Evolutionary conservation across 2,888 invertebrate genomes (phyloP).

Genomic region (Eilema caniola): DNA sequence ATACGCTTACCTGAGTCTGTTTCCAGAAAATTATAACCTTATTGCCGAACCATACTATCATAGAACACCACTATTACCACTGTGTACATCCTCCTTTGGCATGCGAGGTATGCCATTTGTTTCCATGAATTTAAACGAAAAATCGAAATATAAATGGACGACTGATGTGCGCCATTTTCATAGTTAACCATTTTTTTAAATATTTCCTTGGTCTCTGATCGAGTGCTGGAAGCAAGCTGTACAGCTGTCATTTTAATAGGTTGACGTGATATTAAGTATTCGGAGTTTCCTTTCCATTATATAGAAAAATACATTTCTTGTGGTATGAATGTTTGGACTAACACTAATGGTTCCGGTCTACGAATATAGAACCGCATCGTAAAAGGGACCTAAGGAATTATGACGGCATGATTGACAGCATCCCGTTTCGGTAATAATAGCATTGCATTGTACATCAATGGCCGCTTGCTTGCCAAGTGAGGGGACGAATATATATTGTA

Average conservation of each 20-base stretch:
- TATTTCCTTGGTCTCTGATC: constrained; percentile 26
- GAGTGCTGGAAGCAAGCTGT: constrained; percentile 31
- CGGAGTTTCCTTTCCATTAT: constrained; percentile 16
- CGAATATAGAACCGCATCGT: constrained; percentile 14
- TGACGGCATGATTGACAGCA: constrained; percentile 25
- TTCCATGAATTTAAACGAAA: too few relatives aligned
- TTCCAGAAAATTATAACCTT: too few relatives aligned
- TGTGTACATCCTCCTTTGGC: too few relatives aligned
- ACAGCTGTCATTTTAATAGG: constrained; percentile 61
- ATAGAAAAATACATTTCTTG: constrained; percentile 21
- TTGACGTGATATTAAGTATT: constrained; percentile 50
- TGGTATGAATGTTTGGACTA: constrained; percentile 19
- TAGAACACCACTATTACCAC: too few relatives aligned
- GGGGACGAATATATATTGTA: not conserved
- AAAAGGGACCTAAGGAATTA: constrained; percentile 9
- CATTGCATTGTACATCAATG: constrained; percentile 7
- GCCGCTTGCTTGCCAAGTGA: constrained; percentile 7
- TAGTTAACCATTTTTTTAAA: constrained; percentile 59
- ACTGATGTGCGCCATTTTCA: too few relatives aligned
- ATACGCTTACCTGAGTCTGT: too few relatives aligned
- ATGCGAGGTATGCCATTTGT: too few relatives aligned
- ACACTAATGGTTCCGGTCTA: constrained; percentile 14
- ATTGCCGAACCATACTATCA: too few relatives aligned
- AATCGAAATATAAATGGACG: too few relatives aligned
- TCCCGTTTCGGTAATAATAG: constrained; percentile 21